These are phyloP conservation scores for Tryphoninae sp. DNA, from an alignment of 2,888 invertebrate species.

Conservation along the genomic window DNA sequence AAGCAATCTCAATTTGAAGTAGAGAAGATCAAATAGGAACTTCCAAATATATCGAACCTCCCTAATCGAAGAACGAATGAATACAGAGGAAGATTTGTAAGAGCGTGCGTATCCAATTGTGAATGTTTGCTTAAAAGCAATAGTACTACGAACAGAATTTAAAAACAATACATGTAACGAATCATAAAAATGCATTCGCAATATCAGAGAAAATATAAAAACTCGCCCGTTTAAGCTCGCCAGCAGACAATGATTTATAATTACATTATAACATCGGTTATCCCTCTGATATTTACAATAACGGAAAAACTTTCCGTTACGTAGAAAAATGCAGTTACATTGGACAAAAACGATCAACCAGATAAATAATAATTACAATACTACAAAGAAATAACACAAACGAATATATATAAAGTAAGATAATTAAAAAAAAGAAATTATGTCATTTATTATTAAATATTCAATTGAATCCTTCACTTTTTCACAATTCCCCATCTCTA, in stretches of 20 bases:
- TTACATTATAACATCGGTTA: slow-evolving; percentile 1
- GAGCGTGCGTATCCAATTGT: no score
- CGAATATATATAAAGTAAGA: no score
- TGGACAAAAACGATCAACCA: neutral
- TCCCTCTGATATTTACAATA: slow-evolving; percentile 1
- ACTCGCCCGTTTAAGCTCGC: slow-evolving; percentile 24
- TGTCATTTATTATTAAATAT: no score
- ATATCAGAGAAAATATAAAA: slow-evolving; percentile 5
- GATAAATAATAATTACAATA: neutral
- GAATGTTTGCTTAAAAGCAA: neutral
- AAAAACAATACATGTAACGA: neutral
- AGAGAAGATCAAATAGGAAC: no score
- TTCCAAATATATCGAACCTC: no score
- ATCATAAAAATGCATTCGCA: neutral
- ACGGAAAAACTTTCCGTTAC: neutral
- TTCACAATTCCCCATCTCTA: neutral
- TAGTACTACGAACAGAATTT: neutral
- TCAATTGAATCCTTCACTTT: neutral
- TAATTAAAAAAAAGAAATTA: no score
- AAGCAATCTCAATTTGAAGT: no score
- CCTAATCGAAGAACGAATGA: neutral
- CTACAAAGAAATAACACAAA: neutral
- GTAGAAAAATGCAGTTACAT: neutral
- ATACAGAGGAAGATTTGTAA: neutral
- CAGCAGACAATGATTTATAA: slow-evolving; percentile 25